These are phyloP conservation scores for Notiomystis cincta DNA, from an alignment of 2,113 vertebrate genomes.

Conservation along the genomic window DNA sequence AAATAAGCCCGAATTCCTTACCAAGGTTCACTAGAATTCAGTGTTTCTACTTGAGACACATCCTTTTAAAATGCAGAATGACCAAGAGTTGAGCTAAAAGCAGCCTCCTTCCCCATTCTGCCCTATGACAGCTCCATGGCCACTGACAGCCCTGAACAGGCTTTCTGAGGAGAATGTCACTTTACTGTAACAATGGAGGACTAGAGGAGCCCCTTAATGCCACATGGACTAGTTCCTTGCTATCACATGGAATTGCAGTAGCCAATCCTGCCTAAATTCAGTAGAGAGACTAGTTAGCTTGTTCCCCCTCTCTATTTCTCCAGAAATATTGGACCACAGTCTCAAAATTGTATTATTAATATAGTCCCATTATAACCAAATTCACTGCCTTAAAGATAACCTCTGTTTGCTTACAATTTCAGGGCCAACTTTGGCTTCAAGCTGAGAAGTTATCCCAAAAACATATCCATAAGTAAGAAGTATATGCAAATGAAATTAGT, in stretches of 20 bases:
- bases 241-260: background rate
- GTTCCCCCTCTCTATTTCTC: background rate
- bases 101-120: background rate
- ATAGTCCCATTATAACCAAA: background rate
- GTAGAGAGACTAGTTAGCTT: background rate
- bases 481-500: background rate
- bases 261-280: background rate
- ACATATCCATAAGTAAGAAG: background rate
- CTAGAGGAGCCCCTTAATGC: background rate
- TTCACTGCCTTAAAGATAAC: background rate
- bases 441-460: background rate
- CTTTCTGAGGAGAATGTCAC: background rate
- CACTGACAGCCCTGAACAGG: background rate
- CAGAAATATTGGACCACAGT: background rate
- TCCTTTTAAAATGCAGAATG: background rate
- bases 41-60: rapidly evolving
- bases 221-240: background rate
- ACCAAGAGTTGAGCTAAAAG: background rate
- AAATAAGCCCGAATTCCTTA: background rate
- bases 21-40: background rate
- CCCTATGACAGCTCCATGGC: background rate
- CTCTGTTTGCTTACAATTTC: background rate
- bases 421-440: background rate
- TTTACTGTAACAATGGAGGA: background rate
- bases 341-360: background rate